Conservation (phyloP, 1,140 invertebrate species). For the Caenorhabditis brenneri region DNA sequence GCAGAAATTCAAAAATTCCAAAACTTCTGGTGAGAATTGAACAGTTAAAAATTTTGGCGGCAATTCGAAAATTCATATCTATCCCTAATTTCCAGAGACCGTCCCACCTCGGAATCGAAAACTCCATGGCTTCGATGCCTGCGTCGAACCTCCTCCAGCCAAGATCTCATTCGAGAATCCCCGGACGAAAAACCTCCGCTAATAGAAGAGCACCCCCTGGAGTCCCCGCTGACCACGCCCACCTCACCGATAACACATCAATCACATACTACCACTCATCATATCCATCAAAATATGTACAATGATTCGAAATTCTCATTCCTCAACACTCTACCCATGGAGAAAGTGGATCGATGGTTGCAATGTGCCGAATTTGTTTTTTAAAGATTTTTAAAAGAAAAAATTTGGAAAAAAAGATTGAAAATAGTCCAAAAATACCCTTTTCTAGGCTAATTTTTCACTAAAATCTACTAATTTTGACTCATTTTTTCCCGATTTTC, state of each 20-base stretch:
- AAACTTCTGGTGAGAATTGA: no score
- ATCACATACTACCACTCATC: background rate
- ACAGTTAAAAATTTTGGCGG: no score
- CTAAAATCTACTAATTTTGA: background rate
- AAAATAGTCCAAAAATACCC: background rate
- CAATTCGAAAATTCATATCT: no score
- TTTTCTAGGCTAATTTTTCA: no score
- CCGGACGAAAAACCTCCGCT: background rate
- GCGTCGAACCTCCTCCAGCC: background rate
- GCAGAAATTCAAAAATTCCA: no score
- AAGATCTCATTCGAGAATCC: background rate
- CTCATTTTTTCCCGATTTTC: no score
- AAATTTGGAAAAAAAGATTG: background rate
- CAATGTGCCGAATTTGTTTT: slow-evolving; percentile 24
- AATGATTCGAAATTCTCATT: slow-evolving; percentile 32
- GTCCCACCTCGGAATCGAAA: background rate
- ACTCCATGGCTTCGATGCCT: background rate
- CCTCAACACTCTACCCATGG: slow-evolving; percentile 12
- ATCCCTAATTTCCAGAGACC: slow-evolving; percentile 16
- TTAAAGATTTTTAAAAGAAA: no score
- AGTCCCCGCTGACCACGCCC: background rate
- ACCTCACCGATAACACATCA: background rate
- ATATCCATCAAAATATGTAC: background rate
- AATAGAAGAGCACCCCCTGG: background rate
- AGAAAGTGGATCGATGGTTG: slow-evolving; percentile 31